A percentile compares a stretch with the other conserved stretches of the same genome.
Evolutionary conservation across 2,797 vertebrate species (phyloP).

Genomic region (Lutjanus campechanus): DNA sequence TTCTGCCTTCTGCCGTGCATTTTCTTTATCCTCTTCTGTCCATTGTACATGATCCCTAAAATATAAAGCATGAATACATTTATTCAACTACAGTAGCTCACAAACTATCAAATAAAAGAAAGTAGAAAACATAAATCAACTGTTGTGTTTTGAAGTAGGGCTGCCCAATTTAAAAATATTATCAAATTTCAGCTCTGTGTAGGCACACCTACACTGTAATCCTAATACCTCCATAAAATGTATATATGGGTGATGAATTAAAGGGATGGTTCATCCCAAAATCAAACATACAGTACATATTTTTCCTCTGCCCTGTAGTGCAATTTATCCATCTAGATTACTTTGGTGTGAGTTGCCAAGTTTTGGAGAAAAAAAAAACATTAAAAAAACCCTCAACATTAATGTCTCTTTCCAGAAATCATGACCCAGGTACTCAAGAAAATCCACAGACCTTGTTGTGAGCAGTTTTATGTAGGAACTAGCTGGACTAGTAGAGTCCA

Average conservation of each 20-base stretch:
- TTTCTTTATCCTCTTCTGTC: conserved; percentile 90
- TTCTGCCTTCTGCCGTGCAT: conserved; percentile 84
- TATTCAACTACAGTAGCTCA: neutral
- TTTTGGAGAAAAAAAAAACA: too few species aligned
- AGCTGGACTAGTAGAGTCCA: too few species aligned
- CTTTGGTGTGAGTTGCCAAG: too few species aligned
- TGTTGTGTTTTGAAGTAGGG: neutral
- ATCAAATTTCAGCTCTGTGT: neutral
- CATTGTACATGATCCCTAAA: conserved; percentile 94
- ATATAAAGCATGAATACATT: conserved; percentile 20
- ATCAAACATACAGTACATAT: too few species aligned
- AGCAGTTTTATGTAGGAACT: too few species aligned
- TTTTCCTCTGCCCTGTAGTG: too few species aligned
- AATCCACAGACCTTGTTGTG: too few species aligned
- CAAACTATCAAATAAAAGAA: conserved; percentile 10
- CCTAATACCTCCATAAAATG: neutral
- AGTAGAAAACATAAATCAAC: neutral
- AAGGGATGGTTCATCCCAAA: neutral
- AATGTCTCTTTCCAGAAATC: too few species aligned
- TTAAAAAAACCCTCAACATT: too few species aligned
- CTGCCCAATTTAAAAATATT: neutral
- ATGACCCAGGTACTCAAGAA: too few species aligned
- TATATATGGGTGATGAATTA: neutral
- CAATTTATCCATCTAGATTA: too few species aligned
- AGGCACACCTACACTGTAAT: neutral